phyloP scores from a whole-genome alignment of 2,888 invertebrate species.

The Mesoligia furuncula region DNA sequence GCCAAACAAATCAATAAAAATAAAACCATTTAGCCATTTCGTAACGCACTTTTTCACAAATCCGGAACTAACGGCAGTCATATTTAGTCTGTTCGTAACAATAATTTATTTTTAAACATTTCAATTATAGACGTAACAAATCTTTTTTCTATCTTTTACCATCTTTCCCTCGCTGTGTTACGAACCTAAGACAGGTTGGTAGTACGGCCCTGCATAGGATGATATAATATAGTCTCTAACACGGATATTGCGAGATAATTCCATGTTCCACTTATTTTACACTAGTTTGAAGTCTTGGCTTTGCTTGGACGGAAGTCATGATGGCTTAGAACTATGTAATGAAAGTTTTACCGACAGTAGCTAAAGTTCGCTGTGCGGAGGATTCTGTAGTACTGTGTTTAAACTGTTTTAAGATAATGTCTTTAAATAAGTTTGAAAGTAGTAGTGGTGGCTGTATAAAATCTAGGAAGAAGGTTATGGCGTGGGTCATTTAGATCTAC shows the following conservation, averaged over 20 bases:
- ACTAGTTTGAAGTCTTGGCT: slow-evolving; percentile 65
- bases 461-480: neutral
- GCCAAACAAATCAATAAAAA: slow-evolving; percentile 31
- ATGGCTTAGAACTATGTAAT: slow-evolving; percentile 56
- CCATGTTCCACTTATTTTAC: slow-evolving; percentile 81
- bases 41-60: slow-evolving; percentile 53
- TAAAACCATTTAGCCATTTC: slow-evolving; percentile 25
- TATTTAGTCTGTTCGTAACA: slow-evolving; percentile 9
- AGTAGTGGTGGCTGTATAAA: neutral
- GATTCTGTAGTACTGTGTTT: slow-evolving; percentile 31
- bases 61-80: slow-evolving; percentile 18
- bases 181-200: slow-evolving; percentile 74
- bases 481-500: neutral
- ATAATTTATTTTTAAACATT: slow-evolving; percentile 25
- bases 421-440: slow-evolving; percentile 35
- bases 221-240: slow-evolving; percentile 82
- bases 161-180: slow-evolving; percentile 61
- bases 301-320: slow-evolving; percentile 65
- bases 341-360: slow-evolving; percentile 51
- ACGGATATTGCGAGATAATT: slow-evolving; percentile 84
- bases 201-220: slow-evolving; percentile 73
- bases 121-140: slow-evolving; percentile 27
- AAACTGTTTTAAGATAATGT: slow-evolving; percentile 27
- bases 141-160: slow-evolving; percentile 28
- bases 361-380: slow-evolving; percentile 31